These are phyloP conservation scores for Notiomystis cincta DNA, from an alignment of 2,113 vertebrate genomes.

Conservation along the genomic window DNA sequence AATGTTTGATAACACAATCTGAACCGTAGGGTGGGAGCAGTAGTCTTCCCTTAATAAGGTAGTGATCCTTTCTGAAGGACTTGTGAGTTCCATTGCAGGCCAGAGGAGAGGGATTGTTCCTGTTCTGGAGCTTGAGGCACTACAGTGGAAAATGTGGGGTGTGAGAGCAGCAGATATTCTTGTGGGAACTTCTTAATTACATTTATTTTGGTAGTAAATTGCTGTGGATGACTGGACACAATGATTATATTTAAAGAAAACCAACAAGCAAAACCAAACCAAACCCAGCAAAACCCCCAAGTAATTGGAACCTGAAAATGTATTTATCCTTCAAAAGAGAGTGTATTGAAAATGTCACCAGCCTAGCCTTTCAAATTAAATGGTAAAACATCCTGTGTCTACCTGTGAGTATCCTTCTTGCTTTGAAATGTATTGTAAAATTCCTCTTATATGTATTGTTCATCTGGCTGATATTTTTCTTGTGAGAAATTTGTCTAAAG, in stretches of 20 bases:
- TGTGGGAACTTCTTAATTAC: background rate
- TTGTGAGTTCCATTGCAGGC: background rate
- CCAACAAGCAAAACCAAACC: background rate
- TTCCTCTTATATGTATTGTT: background rate
- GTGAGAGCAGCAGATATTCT: background rate
- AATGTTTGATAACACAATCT: background rate
- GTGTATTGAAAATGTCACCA: background rate
- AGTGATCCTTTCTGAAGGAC: background rate
- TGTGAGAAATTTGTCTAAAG: background rate
- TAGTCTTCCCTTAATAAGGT: background rate
- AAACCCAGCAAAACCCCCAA: background rate
- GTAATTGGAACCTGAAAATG: background rate
- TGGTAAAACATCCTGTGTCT: background rate
- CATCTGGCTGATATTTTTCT: background rate
- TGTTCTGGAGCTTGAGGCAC: background rate
- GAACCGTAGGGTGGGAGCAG: background rate
- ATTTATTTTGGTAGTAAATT: background rate
- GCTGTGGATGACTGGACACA: background rate
- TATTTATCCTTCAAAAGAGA: background rate
- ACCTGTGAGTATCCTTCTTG: background rate
- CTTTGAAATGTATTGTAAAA: background rate
- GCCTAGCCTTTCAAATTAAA: background rate
- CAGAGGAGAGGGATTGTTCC: background rate
- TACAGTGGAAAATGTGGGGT: fast-evolving
- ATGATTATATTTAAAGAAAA: background rate